Evolutionary conservation across 2,797 vertebrate species (phyloP).

Genomic region (Vipera latastei): DNA sequence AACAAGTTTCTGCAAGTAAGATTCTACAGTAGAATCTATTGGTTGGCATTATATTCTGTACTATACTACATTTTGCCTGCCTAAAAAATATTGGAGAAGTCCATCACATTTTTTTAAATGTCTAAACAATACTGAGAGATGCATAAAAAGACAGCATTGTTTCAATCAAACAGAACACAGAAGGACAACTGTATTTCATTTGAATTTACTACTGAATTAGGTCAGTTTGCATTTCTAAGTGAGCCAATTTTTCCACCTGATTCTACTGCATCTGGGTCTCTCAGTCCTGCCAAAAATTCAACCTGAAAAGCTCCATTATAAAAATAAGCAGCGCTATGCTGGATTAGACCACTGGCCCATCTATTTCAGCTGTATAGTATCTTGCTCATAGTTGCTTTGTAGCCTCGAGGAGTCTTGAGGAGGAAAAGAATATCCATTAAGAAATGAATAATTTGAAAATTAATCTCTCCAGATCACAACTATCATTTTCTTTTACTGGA

Average conservation of each 20-base stretch:
- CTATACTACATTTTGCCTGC: background rate
- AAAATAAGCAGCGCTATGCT: background rate
- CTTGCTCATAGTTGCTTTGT: background rate
- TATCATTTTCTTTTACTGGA: background rate
- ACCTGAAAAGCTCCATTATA: background rate
- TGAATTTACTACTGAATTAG: background rate
- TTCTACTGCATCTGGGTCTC: too few relatives aligned
- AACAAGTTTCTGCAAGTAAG: background rate
- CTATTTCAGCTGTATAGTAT: background rate
- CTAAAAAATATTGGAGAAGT: background rate
- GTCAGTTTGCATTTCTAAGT: background rate
- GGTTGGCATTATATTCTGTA: background rate
- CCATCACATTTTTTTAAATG: background rate
- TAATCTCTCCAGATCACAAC: constrained; percentile 7
- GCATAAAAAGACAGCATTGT: background rate
- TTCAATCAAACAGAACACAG: background rate
- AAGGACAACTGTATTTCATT: background rate
- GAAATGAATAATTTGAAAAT: constrained; percentile 4
- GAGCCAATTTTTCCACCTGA: background rate
- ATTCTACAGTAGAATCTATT: background rate
- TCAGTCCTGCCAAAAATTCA: background rate
- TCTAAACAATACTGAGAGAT: background rate
- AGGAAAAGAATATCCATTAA: constrained; percentile 1
- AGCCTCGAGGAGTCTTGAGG: background rate
- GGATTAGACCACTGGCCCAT: background rate